Conservation (phyloP, 1,140 invertebrate genomes). For the Phenacoccus solenopsis region DNA sequence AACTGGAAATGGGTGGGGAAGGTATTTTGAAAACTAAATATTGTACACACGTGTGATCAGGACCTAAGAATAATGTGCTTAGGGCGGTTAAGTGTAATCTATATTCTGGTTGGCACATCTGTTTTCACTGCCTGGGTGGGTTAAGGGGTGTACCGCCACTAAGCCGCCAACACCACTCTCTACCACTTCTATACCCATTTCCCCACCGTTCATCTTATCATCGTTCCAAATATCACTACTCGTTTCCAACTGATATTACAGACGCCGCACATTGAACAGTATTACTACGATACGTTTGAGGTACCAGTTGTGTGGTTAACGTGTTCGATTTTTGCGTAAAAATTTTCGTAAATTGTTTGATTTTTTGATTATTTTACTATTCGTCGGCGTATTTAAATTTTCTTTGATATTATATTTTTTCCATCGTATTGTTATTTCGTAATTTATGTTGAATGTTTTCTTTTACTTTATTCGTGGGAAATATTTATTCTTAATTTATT, state of each 20-base stretch:
- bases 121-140: background rate
- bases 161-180: constrained; percentile 6
- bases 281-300: background rate
- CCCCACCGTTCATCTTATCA: background rate
- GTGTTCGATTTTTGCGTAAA: background rate
- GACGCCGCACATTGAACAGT: background rate
- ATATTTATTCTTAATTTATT: too few species aligned
- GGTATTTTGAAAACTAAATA: constrained; percentile 10
- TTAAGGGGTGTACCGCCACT: constrained; percentile 10
- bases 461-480: too few species aligned
- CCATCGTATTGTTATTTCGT: too few species aligned
- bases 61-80: constrained; percentile 16
- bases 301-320: background rate
- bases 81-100: constrained; percentile 16
- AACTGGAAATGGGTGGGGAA: background rate
- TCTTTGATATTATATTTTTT: too few species aligned
- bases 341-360: too few species aligned
- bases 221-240: background rate
- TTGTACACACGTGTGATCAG: constrained; percentile 13
- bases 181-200: background rate
- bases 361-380: too few species aligned
- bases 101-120: constrained; percentile 12
- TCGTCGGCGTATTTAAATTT: too few species aligned
- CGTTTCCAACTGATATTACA: background rate
- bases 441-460: too few species aligned